Evolutionary conservation across 1,140 invertebrate genomes (phyloP), one percentile per base, ranked within the genome.

Genomic region (Aphaenogaster ashmeadi): DNA sequence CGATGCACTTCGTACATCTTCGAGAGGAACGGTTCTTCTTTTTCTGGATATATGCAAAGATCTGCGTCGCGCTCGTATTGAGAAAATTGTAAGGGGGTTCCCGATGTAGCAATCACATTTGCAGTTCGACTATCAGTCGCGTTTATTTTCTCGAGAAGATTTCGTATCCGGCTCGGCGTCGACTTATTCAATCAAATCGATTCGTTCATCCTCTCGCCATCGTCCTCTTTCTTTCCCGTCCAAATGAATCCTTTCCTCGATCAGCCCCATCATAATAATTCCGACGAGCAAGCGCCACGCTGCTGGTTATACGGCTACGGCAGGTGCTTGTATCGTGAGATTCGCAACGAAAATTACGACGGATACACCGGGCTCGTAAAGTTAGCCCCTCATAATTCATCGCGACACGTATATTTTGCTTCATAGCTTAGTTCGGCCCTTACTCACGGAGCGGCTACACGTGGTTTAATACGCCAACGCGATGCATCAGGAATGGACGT

Each of bases 341-440:
- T 33, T 80, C 58, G n/a, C 15, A 33, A 27, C 50, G 74, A 67
- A 88, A 75, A 72, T 85, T 79, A 86, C 56, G 21, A 36, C 58
- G 79, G 52, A 79, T 69, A 72, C 74, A 38, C 33, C 13, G 36
- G 21, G 52, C 33, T 79, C 33, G 18, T 69, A 33, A 88, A 60
- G 56, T 62, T 86, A 21, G 81, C 66, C 87, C 64, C 74, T 58
- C 54, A 75, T 86, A 75, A 89, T 88, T 89, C 66, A 89, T 86
- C 52, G 18, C 52, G 74, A 74, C 81, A 69, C 81, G 44, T 89
- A 87, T 64, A 83, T 75, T 84, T 86, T 86, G 84, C 69, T 47
- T 81, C 56, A 41, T 54, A 18, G 74, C 74, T 50, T 58, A 72
- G 50, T 62, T 89, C 81, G 54, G 54, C 33, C 66, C 54, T 81